Evolutionary conservation across 2,888 invertebrate species (phyloP).

Genomic region (Drosophila nr. perissopoda): DNA sequence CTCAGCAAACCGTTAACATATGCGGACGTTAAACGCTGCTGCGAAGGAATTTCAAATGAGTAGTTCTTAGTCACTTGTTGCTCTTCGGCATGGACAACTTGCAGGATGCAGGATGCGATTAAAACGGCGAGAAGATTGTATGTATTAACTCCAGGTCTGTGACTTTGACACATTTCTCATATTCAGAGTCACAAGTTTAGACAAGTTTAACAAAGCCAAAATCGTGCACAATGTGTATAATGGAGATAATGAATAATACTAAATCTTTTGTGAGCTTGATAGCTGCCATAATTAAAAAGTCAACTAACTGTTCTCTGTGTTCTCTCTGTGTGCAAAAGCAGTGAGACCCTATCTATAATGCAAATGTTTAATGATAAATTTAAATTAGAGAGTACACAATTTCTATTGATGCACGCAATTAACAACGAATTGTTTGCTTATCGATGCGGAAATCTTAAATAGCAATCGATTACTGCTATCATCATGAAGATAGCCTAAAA

Average conservation of each 20-base stretch:
- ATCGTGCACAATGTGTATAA: background rate
- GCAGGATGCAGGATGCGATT: slow-evolving; percentile 14
- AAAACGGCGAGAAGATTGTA: slow-evolving; percentile 19
- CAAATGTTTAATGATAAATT: background rate
- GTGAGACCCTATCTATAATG: background rate
- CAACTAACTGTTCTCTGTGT: background rate
- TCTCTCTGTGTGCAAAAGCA: background rate
- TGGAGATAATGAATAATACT: background rate
- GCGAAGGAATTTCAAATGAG: background rate
- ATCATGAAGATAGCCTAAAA: background rate
- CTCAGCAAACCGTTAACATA: slow-evolving; percentile 67
- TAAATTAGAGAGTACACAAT: background rate
- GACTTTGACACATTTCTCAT: slow-evolving; percentile 57
- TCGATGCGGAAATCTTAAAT: slow-evolving; percentile 24
- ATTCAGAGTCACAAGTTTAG: slow-evolving; percentile 26
- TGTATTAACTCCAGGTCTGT: slow-evolving; percentile 16
- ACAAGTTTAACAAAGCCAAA: slow-evolving; percentile 21
- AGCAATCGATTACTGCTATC: slow-evolving; percentile 6
- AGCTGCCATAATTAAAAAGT: background rate
- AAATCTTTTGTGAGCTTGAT: background rate
- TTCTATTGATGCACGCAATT: background rate
- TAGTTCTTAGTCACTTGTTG: background rate
- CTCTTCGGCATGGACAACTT: slow-evolving; percentile 4
- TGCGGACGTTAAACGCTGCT: slow-evolving; percentile 28
- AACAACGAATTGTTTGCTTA: slow-evolving; percentile 6